These are phyloP conservation scores for Trissoscelio sp. DNA, from an alignment of 2,888 invertebrate genomes.

Conservation along the genomic window DNA sequence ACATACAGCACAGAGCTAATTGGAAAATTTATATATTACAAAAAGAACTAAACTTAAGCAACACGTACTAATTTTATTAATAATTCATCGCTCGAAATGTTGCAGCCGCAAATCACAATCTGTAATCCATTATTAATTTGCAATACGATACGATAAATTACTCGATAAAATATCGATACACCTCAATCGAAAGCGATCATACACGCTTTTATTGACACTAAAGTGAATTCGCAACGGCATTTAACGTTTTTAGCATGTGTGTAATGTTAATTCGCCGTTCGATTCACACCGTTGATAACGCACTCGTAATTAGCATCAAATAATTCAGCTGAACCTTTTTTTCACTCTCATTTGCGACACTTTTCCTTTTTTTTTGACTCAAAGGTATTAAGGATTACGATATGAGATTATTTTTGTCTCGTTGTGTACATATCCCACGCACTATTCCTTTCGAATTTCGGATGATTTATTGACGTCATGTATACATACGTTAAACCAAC, in stretches of 20 bases:
- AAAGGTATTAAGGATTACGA: too few species aligned
- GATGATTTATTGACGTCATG: too few species aligned
- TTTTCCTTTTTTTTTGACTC: too few species aligned
- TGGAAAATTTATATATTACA: conserved; percentile 29
- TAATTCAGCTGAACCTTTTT: neutral
- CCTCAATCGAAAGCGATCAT: conserved; percentile 12
- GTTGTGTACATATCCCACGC: too few species aligned
- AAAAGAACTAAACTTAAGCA: conserved; percentile 1
- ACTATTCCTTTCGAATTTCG: too few species aligned
- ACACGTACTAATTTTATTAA: conserved; percentile 13
- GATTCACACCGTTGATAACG: too few species aligned
- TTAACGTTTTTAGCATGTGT: neutral
- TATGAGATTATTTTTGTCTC: too few species aligned
- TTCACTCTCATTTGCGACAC: too few species aligned
- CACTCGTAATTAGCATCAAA: neutral
- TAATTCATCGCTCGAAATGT: conserved; percentile 23
- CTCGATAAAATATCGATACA: conserved; percentile 10
- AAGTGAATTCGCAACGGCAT: conserved; percentile 2
- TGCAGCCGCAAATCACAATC: conserved; percentile 2
- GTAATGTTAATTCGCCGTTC: neutral
- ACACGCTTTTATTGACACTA: neutral
- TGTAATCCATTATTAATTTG: conserved; percentile 3
- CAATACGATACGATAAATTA: conserved; percentile 12
- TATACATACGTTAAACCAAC: too few species aligned
- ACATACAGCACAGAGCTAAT: conserved; percentile 17